Evolutionary conservation across 2,113 vertebrate species (phyloP), one percentile per base, ranked within the genome.

Genomic region (Odocoileus hemionus): DNA sequence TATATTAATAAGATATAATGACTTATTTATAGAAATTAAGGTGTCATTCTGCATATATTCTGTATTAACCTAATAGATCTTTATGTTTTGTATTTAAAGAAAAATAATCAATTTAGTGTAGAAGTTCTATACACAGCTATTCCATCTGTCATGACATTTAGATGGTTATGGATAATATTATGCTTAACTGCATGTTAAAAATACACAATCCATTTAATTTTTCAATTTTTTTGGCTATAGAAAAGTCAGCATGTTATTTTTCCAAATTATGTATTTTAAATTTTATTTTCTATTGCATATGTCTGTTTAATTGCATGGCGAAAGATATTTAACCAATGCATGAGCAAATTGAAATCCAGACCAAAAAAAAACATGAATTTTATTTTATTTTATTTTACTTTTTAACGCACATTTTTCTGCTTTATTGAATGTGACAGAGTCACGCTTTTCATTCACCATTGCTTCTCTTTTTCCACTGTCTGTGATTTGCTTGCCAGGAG

Each of bases 401-500:
- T 98, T 90, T 98, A 99, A 98, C 98, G 64, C 99, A 98, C 99
- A 99, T 99, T 99, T 99, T 99, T 99, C 99, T 99, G 99, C 98
- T 99, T 99, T 99, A 99, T 98, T 99, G 98, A 98, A 99, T 99
- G 99, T 99, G 99, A 99, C 98, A 98, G 99, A 99, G 99, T 99
- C 99, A 99, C 98, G 99, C 99, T 99, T 99, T 99, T 99, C 99
- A 99, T 99, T 99, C 99, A 99, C 99, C 99, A 99, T 99, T 99
- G 99, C 99, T 99, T 99, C 99, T 99, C 98, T 99, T 99, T 99
- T 99, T 99, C 99, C 99, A 99, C 99, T 99, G 99, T 99, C 99
- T 99, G 99, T 99, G 99, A 99, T 99, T 99, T 99, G 99, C 99
- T 99, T 99, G 99, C 99, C 99, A 99, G 99, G 99, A 99, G 99